A percentile compares a stretch with the other conserved stretches of the same genome.
phyloP scores from a whole-genome alignment of 2,888 invertebrate species.

The Craniophora ligustri region DNA sequence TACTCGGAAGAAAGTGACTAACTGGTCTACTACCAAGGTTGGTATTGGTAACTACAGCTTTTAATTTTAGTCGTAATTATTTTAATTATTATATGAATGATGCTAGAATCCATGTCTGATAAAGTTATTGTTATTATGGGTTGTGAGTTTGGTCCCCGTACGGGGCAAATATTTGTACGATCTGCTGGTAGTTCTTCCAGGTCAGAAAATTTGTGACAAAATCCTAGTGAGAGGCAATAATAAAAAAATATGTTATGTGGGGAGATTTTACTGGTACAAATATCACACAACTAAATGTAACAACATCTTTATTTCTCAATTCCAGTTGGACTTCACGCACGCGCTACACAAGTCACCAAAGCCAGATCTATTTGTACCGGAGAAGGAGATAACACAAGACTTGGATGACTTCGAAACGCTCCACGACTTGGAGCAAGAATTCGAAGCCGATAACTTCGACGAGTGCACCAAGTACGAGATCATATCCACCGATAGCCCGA shows the following conservation, averaged over 20 bases:
- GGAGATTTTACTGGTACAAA: no score
- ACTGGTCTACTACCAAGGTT: slow-evolving; percentile 78
- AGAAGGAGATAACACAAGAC: slow-evolving; percentile 67
- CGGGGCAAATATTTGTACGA: no score
- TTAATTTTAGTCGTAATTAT: background rate
- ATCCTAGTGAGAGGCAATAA: no score
- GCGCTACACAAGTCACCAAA: slow-evolving; percentile 64
- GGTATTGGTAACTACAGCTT: slow-evolving; percentile 14
- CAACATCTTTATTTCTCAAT: slow-evolving; percentile 21
- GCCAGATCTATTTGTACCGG: slow-evolving; percentile 66
- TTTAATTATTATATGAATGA: no score
- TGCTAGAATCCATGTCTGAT: no score
- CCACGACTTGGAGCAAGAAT: slow-evolving; percentile 83
- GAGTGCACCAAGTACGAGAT: slow-evolving; percentile 85
- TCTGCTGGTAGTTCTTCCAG: no score
- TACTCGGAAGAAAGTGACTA: slow-evolving; percentile 55
- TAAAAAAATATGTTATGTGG: no score
- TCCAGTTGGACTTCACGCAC: slow-evolving; percentile 80
- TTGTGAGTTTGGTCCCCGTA: no score
- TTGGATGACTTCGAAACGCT: slow-evolving; percentile 73
- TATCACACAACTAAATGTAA: no score
- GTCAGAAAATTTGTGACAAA: no score
- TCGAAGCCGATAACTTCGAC: slow-evolving; percentile 78
- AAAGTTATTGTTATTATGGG: no score
- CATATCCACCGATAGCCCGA: slow-evolving; percentile 84